Evolutionary conservation across 2,113 vertebrate species (phyloP).

Genomic region (Aviceda subcristata): DNA sequence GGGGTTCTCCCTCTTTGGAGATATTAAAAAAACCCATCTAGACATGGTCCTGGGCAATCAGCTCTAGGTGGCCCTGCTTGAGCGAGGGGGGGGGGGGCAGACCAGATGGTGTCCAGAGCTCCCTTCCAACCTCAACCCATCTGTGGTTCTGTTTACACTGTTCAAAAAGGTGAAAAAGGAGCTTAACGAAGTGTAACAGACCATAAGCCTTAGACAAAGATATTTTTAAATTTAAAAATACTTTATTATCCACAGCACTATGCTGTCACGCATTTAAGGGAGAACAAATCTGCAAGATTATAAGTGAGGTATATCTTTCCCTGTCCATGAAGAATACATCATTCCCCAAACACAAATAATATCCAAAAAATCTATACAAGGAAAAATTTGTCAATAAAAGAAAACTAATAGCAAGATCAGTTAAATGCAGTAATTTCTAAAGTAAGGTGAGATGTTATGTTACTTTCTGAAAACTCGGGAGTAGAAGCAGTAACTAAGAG

Average conservation of each 20-base stretch:
- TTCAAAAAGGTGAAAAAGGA: not conserved
- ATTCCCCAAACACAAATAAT: not conserved
- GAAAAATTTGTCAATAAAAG: not conserved
- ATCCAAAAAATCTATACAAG: not conserved
- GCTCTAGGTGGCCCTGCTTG: not conserved
- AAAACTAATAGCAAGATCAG: not conserved
- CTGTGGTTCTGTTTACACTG: not conserved
- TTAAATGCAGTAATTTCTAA: not conserved
- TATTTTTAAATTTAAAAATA: not conserved
- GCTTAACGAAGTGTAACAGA: not conserved
- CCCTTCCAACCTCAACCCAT: not conserved
- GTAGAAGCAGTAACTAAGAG: not conserved
- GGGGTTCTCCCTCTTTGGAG: not conserved
- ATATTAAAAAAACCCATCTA: not conserved
- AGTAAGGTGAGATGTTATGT: not conserved
- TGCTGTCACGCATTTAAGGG: not conserved
- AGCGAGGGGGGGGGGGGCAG: fast-evolving
- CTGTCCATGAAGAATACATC: not conserved
- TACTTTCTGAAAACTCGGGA: not conserved
- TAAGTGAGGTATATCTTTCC: not conserved
- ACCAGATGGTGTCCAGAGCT: not conserved
- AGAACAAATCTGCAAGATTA: not conserved
- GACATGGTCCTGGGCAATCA: not conserved
- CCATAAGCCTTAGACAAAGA: not conserved
- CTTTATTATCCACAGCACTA: not conserved